Conservation (phyloP, 2,797 vertebrate genomes). For the Sphaeramia orbicularis region DNA sequence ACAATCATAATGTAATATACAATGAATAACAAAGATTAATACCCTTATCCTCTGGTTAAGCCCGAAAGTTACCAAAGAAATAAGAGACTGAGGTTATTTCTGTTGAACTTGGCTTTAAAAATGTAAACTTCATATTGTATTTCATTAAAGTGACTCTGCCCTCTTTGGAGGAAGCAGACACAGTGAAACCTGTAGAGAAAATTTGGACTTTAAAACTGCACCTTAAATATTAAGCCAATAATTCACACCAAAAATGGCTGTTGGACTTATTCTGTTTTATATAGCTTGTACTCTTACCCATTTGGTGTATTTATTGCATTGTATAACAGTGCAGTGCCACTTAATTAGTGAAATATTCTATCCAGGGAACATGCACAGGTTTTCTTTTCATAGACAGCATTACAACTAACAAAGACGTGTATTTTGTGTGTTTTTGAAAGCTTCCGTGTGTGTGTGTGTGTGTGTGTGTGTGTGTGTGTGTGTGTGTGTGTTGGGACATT, state of each 20-base stretch:
- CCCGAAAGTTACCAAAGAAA: too few relatives aligned
- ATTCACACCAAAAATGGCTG: constrained; percentile 7
- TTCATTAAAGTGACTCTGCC: neutral
- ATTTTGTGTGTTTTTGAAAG: constrained; percentile 2
- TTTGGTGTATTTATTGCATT: constrained; percentile 4
- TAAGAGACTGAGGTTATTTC: neutral
- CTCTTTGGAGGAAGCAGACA: neutral
- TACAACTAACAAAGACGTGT: neutral
- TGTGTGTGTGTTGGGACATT: constrained; percentile 10
- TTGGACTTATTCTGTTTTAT: constrained; percentile 9
- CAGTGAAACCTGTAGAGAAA: neutral
- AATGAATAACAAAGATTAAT: too few relatives aligned
- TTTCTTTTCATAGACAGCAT: constrained; percentile 7
- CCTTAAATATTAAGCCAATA: constrained; percentile 8
- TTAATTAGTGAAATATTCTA: constrained; percentile 19
- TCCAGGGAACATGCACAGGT: constrained; percentile 8
- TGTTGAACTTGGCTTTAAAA: neutral
- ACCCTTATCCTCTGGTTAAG: neutral
- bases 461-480: neutral
- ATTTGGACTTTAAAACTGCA: neutral
- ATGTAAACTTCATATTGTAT: constrained; percentile 4
- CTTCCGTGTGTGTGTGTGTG: neutral
- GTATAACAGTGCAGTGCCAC: neutral
- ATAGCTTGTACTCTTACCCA: neutral
- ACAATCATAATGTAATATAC: too few relatives aligned